Evolutionary conservation across 1,140 invertebrate genomes (phyloP).

Genomic region (Lepidurus packardi): DNA sequence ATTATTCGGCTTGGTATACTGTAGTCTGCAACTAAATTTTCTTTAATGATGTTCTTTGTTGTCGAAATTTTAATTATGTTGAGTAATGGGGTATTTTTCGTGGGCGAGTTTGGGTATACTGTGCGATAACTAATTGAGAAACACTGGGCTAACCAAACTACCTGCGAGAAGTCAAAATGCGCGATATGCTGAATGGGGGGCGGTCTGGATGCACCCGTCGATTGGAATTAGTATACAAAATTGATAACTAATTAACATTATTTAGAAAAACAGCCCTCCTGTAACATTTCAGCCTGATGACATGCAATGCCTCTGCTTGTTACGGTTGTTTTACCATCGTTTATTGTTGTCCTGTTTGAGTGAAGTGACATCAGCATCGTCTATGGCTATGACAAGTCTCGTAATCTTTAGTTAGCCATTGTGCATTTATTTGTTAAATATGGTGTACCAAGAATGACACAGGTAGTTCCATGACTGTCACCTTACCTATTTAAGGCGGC

Average conservation of each 20-base stretch:
- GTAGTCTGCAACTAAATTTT: neutral
- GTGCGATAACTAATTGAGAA: neutral
- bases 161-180: neutral
- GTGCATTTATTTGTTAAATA: neutral
- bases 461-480: neutral
- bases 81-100: neutral
- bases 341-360: neutral
- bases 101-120: neutral
- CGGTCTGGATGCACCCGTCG: neutral
- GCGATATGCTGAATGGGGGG: neutral
- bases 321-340: neutral
- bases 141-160: neutral
- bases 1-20: no score
- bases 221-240: slow-evolving; percentile 7
- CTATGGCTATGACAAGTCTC: neutral
- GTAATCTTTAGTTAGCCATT: neutral
- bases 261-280: neutral
- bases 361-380: neutral
- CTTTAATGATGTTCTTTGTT: neutral
- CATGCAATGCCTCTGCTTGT: neutral
- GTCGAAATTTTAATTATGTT: neutral
- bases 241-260: neutral
- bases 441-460: neutral
- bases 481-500: neutral
- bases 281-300: neutral